Evolutionary conservation across 37 sponge, comb jelly and placozoan genomes (phyloP).

Genomic region (Cliona cf. orientalis): DNA sequence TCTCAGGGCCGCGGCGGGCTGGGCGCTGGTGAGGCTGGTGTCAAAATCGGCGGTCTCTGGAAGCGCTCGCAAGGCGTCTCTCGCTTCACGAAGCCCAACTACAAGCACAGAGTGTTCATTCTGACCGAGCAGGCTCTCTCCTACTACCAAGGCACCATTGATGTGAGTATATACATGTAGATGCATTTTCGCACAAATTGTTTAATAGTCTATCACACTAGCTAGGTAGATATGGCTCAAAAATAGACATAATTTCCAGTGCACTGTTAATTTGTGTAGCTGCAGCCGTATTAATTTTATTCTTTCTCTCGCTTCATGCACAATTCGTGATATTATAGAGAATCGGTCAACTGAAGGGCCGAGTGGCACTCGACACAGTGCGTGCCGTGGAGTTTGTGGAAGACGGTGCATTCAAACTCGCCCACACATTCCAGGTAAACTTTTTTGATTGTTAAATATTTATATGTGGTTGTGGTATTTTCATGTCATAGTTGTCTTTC

Average conservation of each 20-base stretch:
- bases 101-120: conserved; percentile 82
- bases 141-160: conserved; percentile 71
- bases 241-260: not conserved
- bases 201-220: not conserved
- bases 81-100: conserved; percentile 65
- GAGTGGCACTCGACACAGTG: conserved; percentile 52
- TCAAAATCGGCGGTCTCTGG: conserved; percentile 82
- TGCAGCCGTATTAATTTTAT: not conserved
- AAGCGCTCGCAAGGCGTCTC: conserved; percentile 77
- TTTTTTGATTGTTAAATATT: no score
- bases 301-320: not conserved
- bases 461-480: no score
- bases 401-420: conserved; percentile 63
- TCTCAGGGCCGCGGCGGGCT: no score
- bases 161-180: conserved; percentile 50
- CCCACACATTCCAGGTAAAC: conserved; percentile 81
- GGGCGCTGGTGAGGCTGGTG: not conserved
- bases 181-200: not conserved
- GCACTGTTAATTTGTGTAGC: no score
- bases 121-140: conserved; percentile 71
- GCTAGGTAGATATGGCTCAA: not conserved
- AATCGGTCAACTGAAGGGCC: conserved; percentile 69
- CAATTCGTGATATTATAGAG: conserved; percentile 50
- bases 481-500: no score
- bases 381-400: conserved; percentile 83